Evolutionary conservation across 2,113 vertebrate species (phyloP), one percentile per base, ranked within the genome.

Genomic region (Toxotes jaculatrix): DNA sequence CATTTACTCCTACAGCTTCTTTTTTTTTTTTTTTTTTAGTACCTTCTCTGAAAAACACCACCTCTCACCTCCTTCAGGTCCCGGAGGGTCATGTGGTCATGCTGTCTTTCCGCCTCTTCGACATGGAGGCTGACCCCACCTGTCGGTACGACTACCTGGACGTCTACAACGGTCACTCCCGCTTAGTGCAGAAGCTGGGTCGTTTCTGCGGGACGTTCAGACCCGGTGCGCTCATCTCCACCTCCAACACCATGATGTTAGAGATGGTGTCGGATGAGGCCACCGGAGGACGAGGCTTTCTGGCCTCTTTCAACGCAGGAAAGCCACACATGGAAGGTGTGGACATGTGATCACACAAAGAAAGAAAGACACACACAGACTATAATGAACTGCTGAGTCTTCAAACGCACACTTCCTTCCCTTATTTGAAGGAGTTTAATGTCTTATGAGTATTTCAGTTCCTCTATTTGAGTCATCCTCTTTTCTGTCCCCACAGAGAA

Each of bases 151-250:
- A 98, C 89, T 96, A 95, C 63, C 93, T 98, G 88, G 96, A 97
- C 4, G 90, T 97, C 49, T 97, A 96, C 89, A 97, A 96, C 0
- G 97, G 97, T 5, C 95, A 95, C 88, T 68, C 94, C 1, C 91
- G 91, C 53, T 83, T 93, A 0, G 94, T 94, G 38, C 96, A 97
- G 92, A 94, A 95, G 60, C 93, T 98, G 56, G 97, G 97, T 0
- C 96, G 96, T 1, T 97, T 97, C 92, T 98, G 97, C 0, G 97
- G 97, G 32, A 98, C 97, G 1, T 97, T 98, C 91, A 92, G 97
- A 5, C 97, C 97, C 0, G 97, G 97, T 0, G 96, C 97, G 2
- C 38, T 98, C 14, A 95, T 97, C 57, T 95, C 96, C 82, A 96
- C 97, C 4, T 94, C 96, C 83, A 95, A 96, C 94, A 96, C 94